phyloP scores from a whole-genome alignment of 92 coral and sea anemone genomes.

The Zoanthus solanderi region DNA sequence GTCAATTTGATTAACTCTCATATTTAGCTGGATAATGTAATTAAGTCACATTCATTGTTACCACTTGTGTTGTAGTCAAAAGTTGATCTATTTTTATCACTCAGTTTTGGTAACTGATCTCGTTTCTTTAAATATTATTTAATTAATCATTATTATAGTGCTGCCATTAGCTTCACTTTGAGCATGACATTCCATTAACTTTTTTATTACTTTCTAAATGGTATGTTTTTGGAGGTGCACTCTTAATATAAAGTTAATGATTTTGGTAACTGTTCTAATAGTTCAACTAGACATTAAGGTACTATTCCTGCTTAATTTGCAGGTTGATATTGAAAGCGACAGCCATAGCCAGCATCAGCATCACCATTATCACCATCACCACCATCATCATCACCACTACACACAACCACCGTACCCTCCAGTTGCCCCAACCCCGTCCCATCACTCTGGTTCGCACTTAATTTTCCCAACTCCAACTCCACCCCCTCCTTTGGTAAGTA shows the following conservation, averaged over 20 bases:
- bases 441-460: constrained; percentile 70
- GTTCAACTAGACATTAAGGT: background rate
- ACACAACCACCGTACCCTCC: constrained; percentile 83
- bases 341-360: constrained; percentile 71
- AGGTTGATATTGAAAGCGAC: constrained; percentile 73
- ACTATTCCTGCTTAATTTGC: constrained; percentile 46
- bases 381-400: constrained; percentile 90
- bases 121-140: no score
- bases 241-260: background rate
- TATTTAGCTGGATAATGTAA: no score
- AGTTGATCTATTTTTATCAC: no score
- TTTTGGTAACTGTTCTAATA: background rate
- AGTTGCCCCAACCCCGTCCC: constrained; percentile 75
- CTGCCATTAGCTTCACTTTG: no score
- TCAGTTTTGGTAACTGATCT: no score
- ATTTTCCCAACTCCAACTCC: constrained; percentile 75
- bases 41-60: no score
- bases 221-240: no score
- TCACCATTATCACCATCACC: constrained; percentile 91
- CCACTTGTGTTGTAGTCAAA: no score
- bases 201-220: no score
- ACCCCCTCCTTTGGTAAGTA: constrained; percentile 62
- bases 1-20: no score
- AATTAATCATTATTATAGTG: no score
- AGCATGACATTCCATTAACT: no score